These are phyloP conservation scores for Lysandra bellargus DNA, from an alignment of 2,888 invertebrate species.

Conservation along the genomic window DNA sequence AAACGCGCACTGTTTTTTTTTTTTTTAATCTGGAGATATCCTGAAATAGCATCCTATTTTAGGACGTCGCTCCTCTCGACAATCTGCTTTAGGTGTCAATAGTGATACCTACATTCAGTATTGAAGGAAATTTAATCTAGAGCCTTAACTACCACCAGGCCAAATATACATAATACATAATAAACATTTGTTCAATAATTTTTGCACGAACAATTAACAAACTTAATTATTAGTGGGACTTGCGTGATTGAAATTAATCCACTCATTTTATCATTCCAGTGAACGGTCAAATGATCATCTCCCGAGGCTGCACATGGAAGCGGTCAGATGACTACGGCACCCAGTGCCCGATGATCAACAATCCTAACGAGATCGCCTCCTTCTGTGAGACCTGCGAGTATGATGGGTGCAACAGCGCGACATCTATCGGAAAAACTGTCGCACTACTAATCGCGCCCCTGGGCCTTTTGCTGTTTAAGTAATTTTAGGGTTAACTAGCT, in stretches of 20 bases:
- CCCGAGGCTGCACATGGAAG: constrained; percentile 82
- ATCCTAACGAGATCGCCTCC: constrained; percentile 75
- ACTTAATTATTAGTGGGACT: too few relatives aligned
- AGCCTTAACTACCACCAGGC: too few relatives aligned
- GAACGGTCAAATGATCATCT: constrained; percentile 71
- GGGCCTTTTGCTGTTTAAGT: constrained; percentile 67
- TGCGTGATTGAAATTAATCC: background rate
- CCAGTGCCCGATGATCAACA: constrained; percentile 73
- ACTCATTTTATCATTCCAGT: constrained; percentile 62
- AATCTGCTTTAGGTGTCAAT: too few relatives aligned
- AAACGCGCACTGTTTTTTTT: too few relatives aligned
- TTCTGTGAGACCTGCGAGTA: constrained; percentile 85
- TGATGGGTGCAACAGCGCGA: constrained; percentile 84
- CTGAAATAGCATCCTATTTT: too few relatives aligned
- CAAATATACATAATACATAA: too few relatives aligned
- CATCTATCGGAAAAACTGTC: constrained; percentile 66
- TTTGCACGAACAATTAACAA: too few relatives aligned
- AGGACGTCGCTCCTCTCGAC: too few relatives aligned
- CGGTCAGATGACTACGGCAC: constrained; percentile 75
- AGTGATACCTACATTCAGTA: too few relatives aligned
- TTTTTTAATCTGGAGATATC: too few relatives aligned
- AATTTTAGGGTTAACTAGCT: constrained; percentile 37
- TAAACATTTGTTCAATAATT: too few relatives aligned
- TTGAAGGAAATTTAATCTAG: too few relatives aligned
- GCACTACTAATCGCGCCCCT: constrained; percentile 68